phyloP scores from a whole-genome alignment of 2,113 vertebrate genomes.

The Centropus bengalensis region DNA sequence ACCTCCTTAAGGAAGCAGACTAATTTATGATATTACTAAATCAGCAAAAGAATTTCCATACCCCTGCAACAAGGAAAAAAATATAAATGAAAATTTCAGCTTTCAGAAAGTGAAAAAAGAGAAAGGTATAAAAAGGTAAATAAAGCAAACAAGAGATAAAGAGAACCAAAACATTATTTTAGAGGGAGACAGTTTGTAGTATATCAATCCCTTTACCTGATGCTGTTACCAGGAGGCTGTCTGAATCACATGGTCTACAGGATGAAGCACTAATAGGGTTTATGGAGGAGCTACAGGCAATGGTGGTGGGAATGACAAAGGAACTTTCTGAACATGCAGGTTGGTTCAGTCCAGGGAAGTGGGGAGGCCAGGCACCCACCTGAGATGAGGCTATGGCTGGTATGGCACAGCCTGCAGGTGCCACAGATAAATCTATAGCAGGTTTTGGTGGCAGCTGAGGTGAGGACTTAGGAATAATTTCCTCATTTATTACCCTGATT shows the following conservation, averaged over 20 bases:
- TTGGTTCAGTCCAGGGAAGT: constrained; percentile 82
- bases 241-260: constrained; percentile 90
- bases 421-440: constrained; percentile 92
- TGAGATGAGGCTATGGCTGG: constrained; percentile 97
- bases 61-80: constrained; percentile 52
- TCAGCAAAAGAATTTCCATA: constrained; percentile 73
- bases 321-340: constrained; percentile 93
- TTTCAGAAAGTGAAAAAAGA: constrained; percentile 2
- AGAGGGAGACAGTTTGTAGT: constrained; percentile 66
- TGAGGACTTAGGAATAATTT: constrained; percentile 85
- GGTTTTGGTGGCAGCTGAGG: constrained; percentile 99
- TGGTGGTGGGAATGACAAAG: constrained; percentile 87
- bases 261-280: constrained; percentile 92
- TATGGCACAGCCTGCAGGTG: constrained; percentile 84
- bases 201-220: constrained; percentile 95
- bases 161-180: constrained; percentile 29
- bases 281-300: constrained; percentile 92
- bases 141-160: not conserved
- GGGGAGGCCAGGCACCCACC: constrained; percentile 93
- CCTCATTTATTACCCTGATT: constrained; percentile 84
- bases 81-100: not conserved
- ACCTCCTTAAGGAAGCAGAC: not conserved
- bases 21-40: not conserved
- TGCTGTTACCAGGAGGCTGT: constrained; percentile 99
- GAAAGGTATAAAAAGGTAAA: not conserved